Percentiles rank a stretch among this genome's conserved stretches.
phyloP scores from a whole-genome alignment of 2,797 vertebrate genomes.

The Tokudaia muenninki region DNA sequence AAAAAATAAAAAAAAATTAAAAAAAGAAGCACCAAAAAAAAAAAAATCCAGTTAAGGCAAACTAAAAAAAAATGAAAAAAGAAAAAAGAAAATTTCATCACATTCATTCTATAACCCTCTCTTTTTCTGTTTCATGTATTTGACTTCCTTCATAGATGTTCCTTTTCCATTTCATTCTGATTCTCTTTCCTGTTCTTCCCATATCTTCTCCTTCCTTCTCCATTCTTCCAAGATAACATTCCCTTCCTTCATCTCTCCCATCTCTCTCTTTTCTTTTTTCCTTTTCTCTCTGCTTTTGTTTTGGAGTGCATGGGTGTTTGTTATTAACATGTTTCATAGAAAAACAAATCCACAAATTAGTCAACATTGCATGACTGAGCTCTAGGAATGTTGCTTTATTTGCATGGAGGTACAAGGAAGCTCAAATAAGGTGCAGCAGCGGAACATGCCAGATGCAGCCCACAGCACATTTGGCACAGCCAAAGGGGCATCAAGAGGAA shows the following conservation, averaged over 20 bases:
- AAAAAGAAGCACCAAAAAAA: no score
- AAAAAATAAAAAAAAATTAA: no score
- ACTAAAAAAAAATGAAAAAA: no score
- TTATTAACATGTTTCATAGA: no score
- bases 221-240: not conserved
- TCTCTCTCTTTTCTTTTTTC: not conserved
- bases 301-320: not conserved
- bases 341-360: not conserved
- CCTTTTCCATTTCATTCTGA: not conserved
- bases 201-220: not conserved
- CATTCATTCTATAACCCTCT: not conserved
- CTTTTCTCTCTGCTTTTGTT: not conserved
- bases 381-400: not conserved
- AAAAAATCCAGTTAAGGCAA: no score
- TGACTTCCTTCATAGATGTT: not conserved
- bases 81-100: not conserved
- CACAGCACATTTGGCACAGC: not conserved
- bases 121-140: not conserved
- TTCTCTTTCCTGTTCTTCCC: not conserved
- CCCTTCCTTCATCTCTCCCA: not conserved
- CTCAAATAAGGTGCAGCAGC: not conserved
- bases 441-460: not conserved
- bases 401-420: not conserved
- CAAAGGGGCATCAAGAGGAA: not conserved
- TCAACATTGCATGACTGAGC: not conserved